Evolutionary conservation across 2,888 invertebrate genomes (phyloP), one percentile per base, ranked within the genome.

Genomic region (Chaetogeoica ovagalla): DNA sequence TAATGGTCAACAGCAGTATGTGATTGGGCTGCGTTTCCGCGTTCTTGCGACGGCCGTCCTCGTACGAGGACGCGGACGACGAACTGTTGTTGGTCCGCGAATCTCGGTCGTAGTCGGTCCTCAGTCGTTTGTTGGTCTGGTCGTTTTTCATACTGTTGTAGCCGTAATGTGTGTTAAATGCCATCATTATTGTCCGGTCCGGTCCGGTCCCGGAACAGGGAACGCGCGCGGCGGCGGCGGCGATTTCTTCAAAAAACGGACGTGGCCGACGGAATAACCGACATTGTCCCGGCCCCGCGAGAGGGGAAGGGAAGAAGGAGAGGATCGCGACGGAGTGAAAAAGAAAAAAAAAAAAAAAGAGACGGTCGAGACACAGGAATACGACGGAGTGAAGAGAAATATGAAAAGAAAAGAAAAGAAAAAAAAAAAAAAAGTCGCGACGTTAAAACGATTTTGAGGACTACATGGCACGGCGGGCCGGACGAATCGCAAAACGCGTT

Each of bases 1-100:
- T 93, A 87, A 99, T 94, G 86, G 98, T 98, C 89, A 98, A 96
- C 84, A 98, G 91, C 85, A 99, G 89, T 85, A 99, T 95, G 89
- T 97, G 96, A 90, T 98, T 98, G 85, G 95, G 95, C 86, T 82
- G 82, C 48, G 82, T 81, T 43, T 82, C 82, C 1, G 82, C 71
- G 71, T 71, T 62, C 21, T 79, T 79, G 15, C 79, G 79, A n/a
- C 79, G 79, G 23, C 79, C 79, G 59, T 79, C 79, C 23, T 79
- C 79, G 39, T 71, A 71, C 37, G 71, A 55, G 21, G 77, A 71
- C 3, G 52, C 55, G 6, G 79, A 63, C 30, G 30, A 30, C 30
- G 30, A 1, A 30, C 30, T 4, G 43, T 57, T 79, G 65, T 63
- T 79, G 55, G 62, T 65, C 2, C 79, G 62, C 9, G 77, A 70